phyloP scores from a whole-genome alignment of 1,140 invertebrate species.

The Heterodera schachtii region DNA sequence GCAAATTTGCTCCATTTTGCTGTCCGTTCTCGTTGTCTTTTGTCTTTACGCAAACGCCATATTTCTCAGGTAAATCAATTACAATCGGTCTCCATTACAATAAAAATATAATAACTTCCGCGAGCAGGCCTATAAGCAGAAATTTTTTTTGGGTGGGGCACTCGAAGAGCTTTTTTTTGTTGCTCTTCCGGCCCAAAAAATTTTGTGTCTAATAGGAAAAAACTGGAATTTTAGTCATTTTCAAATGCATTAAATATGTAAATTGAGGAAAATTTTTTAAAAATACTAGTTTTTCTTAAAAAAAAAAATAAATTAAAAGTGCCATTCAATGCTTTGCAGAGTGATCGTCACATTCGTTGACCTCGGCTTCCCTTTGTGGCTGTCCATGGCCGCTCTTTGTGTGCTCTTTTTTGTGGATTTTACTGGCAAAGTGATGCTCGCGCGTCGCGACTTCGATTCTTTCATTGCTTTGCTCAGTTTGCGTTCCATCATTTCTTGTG shows the following conservation, averaged over 20 bases:
- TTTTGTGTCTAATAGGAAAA: too few species aligned
- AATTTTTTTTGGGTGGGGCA: too few species aligned
- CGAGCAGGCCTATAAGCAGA: too few species aligned
- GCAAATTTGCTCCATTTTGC: background rate
- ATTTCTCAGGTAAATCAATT: slow-evolving; percentile 17
- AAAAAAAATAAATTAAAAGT: background rate
- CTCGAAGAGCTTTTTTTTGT: too few species aligned
- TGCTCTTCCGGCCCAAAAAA: too few species aligned
- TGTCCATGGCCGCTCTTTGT: slow-evolving; percentile 17
- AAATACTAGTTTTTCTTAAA: too few species aligned
- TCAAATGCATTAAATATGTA: too few species aligned
- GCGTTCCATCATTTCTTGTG: slow-evolving; percentile 23
- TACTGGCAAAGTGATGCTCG: slow-evolving; percentile 18
- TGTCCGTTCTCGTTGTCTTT: slow-evolving; percentile 15
- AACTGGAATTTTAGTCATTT: too few species aligned
- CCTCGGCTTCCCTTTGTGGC: slow-evolving; percentile 11
- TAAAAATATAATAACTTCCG: too few species aligned
- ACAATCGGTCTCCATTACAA: background rate
- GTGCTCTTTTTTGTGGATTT: slow-evolving; percentile 26
- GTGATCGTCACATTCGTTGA: slow-evolving; percentile 27
- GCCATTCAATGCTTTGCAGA: background rate
- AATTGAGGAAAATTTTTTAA: too few species aligned
- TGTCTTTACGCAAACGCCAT: slow-evolving; percentile 14
- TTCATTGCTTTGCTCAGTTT: slow-evolving; percentile 34
- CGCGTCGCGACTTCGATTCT: slow-evolving; percentile 25